Conservation (phyloP, 37 sponge, comb jelly and placozoan species). For the Cliona cf. orientalis region DNA sequence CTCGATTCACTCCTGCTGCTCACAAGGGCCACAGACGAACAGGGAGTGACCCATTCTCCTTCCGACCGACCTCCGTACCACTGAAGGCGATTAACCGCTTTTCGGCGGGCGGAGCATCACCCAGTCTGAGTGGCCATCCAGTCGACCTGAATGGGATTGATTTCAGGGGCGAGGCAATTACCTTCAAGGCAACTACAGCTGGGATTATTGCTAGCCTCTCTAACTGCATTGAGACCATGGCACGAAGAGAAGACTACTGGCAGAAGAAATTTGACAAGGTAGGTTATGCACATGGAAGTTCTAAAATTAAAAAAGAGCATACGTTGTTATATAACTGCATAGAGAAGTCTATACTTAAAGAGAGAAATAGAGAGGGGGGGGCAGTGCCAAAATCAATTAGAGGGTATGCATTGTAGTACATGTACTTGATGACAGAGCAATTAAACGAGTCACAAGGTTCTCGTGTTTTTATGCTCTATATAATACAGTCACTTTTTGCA, state of each 20-base stretch:
- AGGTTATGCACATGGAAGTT: too few relatives aligned
- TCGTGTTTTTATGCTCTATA: too few relatives aligned
- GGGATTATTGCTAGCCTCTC: conserved; percentile 80
- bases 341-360: too few relatives aligned
- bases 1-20: conserved; percentile 27
- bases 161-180: conserved; percentile 80
- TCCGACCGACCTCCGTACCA: conserved; percentile 18
- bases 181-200: conserved; percentile 94
- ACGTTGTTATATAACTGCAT: too few relatives aligned
- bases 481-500: too few relatives aligned
- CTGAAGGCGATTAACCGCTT: not conserved
- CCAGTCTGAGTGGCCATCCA: not conserved
- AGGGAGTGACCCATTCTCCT: conserved; percentile 81
- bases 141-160: conserved; percentile 45
- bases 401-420: too few relatives aligned
- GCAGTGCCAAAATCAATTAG: too few relatives aligned
- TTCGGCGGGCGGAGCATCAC: conserved; percentile 18
- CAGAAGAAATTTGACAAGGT: conserved; percentile 88
- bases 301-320: too few relatives aligned
- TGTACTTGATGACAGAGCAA: too few relatives aligned
- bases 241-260: conserved; percentile 84
- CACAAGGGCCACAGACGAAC: conserved; percentile 77
- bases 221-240: conserved; percentile 80
- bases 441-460: too few relatives aligned
- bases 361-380: too few relatives aligned